Base-by-base conservation (phyloP, 92 coral and sea anemone species). In the Bergia puertoricense region DNA sequence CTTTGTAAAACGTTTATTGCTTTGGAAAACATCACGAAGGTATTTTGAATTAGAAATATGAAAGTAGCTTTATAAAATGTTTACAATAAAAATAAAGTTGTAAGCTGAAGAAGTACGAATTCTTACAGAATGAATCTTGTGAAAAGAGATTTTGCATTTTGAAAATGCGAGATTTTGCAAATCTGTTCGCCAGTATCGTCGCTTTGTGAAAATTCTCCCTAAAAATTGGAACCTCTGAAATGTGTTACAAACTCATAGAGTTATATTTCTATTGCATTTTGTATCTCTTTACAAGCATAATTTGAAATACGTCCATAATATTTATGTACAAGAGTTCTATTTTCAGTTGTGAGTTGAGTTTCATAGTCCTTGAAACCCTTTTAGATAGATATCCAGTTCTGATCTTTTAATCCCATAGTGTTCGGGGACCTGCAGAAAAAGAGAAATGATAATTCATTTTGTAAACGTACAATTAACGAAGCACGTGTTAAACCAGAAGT, bases 401-500 rank as follows among this genome's bases (percentile, higher is more conserved):
- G 98, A 91, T 81, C 92, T 94, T 85, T 92, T 96, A 50, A 96
- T 96, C 23, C 99, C 99, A 78, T 96, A 96, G 76, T 96, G 98
- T 44, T 93, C 98, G 1, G 92, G 91, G 41, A 90, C 94, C 98
- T 95, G 96, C 73, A 37, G 39, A 73, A 81, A 77, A 59, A 37
- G 36, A 50, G 4, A 30, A 23, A 37, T 48, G 78, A 20, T 44
- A 65, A 65, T 84, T 66, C 79, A 16, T 74, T 30, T 84, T 84
- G 79, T 84, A 36, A 84, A 73, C 36, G 41, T 84, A 30, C 77
- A 44, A 42, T 84, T 37, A 22, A 30, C 36, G n/a, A 79, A 84
- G 75, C 87, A 71, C 87, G 87, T 84, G 87, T 39, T 18, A 71
- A 74, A 62, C 54, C 65, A 57, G 43, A 62, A n/a, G 81, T 39